Percentiles rank a stretch among this genome's conserved stretches.
phyloP scores from a whole-genome alignment of 2,113 vertebrate genomes.

The Crotalus helleri region DNA sequence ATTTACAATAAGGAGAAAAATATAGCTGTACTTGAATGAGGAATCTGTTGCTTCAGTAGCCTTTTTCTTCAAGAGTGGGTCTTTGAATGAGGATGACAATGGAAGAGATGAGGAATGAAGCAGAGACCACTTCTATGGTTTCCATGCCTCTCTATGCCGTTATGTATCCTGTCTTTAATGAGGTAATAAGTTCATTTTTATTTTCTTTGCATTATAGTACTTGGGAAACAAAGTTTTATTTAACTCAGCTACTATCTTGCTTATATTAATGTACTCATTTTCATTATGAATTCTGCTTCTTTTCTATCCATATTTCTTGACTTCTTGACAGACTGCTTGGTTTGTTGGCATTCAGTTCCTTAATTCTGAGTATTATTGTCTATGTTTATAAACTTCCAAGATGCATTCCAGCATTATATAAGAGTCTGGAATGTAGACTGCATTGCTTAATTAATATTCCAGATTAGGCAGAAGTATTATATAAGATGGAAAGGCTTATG shows the following conservation, averaged over 20 bases:
- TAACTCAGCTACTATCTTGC: not conserved
- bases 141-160: slow-evolving; percentile 91
- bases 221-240: not conserved
- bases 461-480: not conserved
- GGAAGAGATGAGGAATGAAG: slow-evolving; percentile 97
- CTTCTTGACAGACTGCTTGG: not conserved
- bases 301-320: not conserved
- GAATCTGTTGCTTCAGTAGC: slow-evolving; percentile 72
- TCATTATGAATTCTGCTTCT: not conserved
- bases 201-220: not conserved
- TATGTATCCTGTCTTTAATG: slow-evolving; percentile 95
- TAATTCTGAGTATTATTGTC: not conserved
- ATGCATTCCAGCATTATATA: not conserved
- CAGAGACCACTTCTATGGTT: slow-evolving; percentile 86
- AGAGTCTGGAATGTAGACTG: not conserved
- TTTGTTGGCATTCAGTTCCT: slow-evolving; percentile 1
- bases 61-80: slow-evolving; percentile 74
- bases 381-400: not conserved
- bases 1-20: slow-evolving; percentile 53
- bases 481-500: not conserved
- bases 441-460: not conserved
- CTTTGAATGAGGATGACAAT: slow-evolving; percentile 96
- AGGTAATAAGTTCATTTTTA: slow-evolving; percentile 68
- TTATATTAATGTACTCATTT: not conserved
- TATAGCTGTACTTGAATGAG: slow-evolving; percentile 75